A percentile compares a stretch with the other conserved stretches of the same genome.
Conservation (phyloP, 2,888 invertebrate genomes). For the Drosophila dives region DNA sequence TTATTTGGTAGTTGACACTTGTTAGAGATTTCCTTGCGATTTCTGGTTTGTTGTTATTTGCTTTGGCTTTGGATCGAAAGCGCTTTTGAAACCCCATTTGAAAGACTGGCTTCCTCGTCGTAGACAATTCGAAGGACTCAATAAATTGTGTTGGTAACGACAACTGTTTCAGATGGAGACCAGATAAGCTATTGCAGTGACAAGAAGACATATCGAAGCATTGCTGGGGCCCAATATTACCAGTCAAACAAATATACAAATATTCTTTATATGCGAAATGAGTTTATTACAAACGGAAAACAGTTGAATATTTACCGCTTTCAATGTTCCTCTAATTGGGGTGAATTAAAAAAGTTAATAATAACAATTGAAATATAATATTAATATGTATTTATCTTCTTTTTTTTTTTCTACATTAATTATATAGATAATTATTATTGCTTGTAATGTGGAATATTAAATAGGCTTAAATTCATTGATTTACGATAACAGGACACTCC, state of each 20-base stretch:
- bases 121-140: conserved; percentile 50
- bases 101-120: conserved; percentile 9
- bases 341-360: background rate
- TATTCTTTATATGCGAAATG: background rate
- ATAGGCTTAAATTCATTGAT: background rate
- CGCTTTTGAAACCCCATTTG: conserved; percentile 29
- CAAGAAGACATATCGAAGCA: background rate
- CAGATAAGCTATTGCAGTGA: conserved; percentile 43
- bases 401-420: background rate
- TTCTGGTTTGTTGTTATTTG: conserved; percentile 34
- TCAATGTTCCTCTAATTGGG: background rate
- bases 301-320: background rate
- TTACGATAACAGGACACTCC: conserved; percentile 1
- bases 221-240: background rate
- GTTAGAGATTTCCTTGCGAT: conserved; percentile 65
- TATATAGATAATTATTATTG: background rate
- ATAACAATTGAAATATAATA: background rate
- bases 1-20: conserved; percentile 60
- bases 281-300: background rate
- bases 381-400: background rate
- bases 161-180: conserved; percentile 46
- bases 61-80: conserved; percentile 37
- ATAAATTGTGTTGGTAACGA: conserved; percentile 53
- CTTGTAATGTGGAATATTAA: background rate
- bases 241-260: background rate